Base-by-base conservation (phyloP, 2,888 invertebrate genomes). In the Ashinkailepas kermadecensis region DNA sequence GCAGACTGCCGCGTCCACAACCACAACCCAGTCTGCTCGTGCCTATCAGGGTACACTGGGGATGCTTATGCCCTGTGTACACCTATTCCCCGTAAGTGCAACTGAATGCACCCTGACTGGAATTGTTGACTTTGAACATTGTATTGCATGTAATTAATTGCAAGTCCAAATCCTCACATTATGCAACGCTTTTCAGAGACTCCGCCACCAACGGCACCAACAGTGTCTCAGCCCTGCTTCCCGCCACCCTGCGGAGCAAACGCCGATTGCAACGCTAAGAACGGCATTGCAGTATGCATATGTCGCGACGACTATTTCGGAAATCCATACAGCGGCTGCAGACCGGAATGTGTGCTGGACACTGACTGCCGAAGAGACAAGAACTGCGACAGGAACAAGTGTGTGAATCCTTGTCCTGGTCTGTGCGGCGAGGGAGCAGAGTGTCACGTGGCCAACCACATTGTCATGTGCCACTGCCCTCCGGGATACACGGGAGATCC, bases 391-490 rank as follows among this genome's bases (percentile, higher is more conserved):
- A 21, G 54, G 54, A 80, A 82, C 81, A 81, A 83, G 57, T 83
- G 83, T 56, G 78, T 81, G 39, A 82, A 84, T 80, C 86, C 95
- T 54, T 95, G 95, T 85, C 92, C 93, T 83, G 94, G 95, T 82
- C 90, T 92, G 25, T 95, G 95, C 87, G 94, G 93, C n/a, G 88
- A 89, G 83, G 91, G 91, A 86, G 93, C 94, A 0, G 86, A 91
- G 82, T 95, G 95, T 87, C 89, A 91, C 85, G 93, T 93, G 7
- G 89, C 92, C 64, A 93, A 92, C 86, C 94, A 95, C 86, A 91
- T 93, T 86, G 93, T 94, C 13, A 91, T 91, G 85, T 95, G 95
- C 85, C 90, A 90, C 74, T 95, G 94, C 87, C 91, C 92, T n/a
- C 87, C 88, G 59, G 91, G 90, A 85, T 92, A 90, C 86, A 89